Base-by-base conservation (phyloP, 2,797 vertebrate genomes). In the Tadarida brasiliensis region DNA sequence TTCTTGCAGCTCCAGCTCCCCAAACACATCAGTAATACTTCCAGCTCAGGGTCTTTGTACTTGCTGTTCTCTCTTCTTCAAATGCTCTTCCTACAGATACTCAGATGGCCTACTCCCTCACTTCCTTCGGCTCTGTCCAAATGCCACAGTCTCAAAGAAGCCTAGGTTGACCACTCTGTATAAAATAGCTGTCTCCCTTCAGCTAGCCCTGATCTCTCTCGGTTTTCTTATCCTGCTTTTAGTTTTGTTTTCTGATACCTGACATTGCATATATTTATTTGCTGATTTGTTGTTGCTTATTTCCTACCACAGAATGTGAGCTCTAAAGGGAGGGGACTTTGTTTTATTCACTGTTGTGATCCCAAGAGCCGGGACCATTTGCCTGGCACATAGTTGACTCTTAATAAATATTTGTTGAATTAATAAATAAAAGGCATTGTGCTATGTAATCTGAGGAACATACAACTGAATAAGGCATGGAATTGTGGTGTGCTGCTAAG, bases 241-340 rank as follows among this genome's bases (percentile, higher is more conserved):
- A 20, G 65, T 92, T 77, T 77, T 30, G 68, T 51, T 30, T 90
- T 77, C 80, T 61, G 35, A 63, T 39, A 87, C 26, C 12, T 85
- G 73, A 59, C 22, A 51, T 90, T 83, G 16, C 65, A 77, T 95
- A 30, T 80, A 28, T 83, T 83, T 83, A 77, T 77, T 35, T 87
- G n/a, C 51, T 71, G 49, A 30, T 78, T 85, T 86, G 76, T 44
- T 94, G 28, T 57, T 94, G 33, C 6, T 39, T 87, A 19, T 84
- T 59, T 95, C 26, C 12, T 6, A 74, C 35, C 49, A 24, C 81
- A 76, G 59, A 87, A 91, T 87, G 49, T 70, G 78, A 39, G 63
- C 35, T 84, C 47, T 88, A 78, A 59, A 88, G n/a, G 47, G 63
- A 83, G 81, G 35, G n/a, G 8, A 14, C 20, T 94, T 78, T 56